Evolutionary conservation across 1,140 invertebrate species (phyloP).

Genomic region (Dufourea novaeangliae): DNA sequence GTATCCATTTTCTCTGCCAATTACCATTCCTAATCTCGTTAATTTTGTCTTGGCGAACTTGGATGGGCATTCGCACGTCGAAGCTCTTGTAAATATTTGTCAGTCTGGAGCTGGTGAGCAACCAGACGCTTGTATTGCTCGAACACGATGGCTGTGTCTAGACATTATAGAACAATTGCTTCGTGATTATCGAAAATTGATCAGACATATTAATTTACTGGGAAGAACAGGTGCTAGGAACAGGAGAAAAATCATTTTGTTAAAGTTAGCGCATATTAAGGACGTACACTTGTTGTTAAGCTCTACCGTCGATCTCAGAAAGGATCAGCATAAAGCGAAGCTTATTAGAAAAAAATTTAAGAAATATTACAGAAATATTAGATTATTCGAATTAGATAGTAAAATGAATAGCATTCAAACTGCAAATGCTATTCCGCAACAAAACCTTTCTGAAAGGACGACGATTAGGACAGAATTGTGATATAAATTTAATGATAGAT

Average conservation of each 20-base stretch:
- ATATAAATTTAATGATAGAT: slow-evolving; percentile 59
- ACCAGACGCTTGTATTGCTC: slow-evolving; percentile 73
- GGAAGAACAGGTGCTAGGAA: slow-evolving; percentile 51
- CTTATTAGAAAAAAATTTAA: slow-evolving; percentile 67
- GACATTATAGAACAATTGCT: slow-evolving; percentile 75
- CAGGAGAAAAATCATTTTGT: slow-evolving; percentile 67
- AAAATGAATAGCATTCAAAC: slow-evolving; percentile 26
- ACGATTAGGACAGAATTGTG: slow-evolving; percentile 71
- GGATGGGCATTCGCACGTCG: slow-evolving; percentile 76
- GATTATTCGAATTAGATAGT: slow-evolving; percentile 35
- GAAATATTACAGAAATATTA: slow-evolving; percentile 64
- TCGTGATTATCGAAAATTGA: slow-evolving; percentile 67
- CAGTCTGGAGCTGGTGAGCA: slow-evolving; percentile 70
- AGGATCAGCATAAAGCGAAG: slow-evolving; percentile 62
- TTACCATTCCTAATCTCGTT: slow-evolving; percentile 86
- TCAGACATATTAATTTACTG: slow-evolving; percentile 53
- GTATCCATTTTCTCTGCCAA: slow-evolving; percentile 84
- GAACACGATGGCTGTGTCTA: slow-evolving; percentile 74
- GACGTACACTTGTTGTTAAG: slow-evolving; percentile 77
- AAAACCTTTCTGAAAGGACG: slow-evolving; percentile 35
- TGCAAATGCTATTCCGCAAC: background rate
- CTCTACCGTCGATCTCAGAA: slow-evolving; percentile 67
- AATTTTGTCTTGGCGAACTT: slow-evolving; percentile 88
- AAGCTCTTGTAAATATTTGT: slow-evolving; percentile 79
- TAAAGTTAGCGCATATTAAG: slow-evolving; percentile 74